Evolutionary conservation across 2,113 vertebrate genomes (phyloP).

Genomic region (Burhinus oedicnemus): DNA sequence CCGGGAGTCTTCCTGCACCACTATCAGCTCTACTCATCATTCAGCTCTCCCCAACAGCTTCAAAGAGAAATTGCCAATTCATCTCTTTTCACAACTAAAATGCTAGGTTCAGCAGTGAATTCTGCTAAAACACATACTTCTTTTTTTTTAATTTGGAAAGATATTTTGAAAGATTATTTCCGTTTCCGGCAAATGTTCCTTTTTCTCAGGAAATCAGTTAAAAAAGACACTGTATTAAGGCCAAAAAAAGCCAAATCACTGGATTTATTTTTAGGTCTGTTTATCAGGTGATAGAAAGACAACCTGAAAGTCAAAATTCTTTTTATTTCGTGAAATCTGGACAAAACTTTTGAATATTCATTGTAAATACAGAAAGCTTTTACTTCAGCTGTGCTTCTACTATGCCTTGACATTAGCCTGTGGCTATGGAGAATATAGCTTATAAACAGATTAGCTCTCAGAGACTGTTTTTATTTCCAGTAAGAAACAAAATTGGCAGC

Average conservation of each 20-base stretch:
- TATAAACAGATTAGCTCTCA: background rate
- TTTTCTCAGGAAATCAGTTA: background rate
- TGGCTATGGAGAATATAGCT: background rate
- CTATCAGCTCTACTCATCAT: background rate
- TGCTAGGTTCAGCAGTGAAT: background rate
- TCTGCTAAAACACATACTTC: background rate
- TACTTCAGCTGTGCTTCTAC: background rate
- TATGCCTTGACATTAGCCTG: background rate
- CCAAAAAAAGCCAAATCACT: background rate
- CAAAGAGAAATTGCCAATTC: background rate
- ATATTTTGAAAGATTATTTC: background rate
- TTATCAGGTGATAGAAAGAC: background rate
- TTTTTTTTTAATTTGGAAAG: background rate
- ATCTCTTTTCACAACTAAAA: background rate
- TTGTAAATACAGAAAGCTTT: background rate
- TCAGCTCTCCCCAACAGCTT: background rate
- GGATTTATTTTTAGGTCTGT: background rate
- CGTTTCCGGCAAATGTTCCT: background rate
- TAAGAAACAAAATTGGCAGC: background rate
- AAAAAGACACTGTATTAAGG: background rate
- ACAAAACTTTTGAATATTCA: background rate
- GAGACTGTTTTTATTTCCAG: background rate
- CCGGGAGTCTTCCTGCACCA: background rate
- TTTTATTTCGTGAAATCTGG: background rate
- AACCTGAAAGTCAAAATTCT: background rate